phyloP scores from a whole-genome alignment of 2,888 invertebrate species.

The Acanthosepion lycidas region DNA sequence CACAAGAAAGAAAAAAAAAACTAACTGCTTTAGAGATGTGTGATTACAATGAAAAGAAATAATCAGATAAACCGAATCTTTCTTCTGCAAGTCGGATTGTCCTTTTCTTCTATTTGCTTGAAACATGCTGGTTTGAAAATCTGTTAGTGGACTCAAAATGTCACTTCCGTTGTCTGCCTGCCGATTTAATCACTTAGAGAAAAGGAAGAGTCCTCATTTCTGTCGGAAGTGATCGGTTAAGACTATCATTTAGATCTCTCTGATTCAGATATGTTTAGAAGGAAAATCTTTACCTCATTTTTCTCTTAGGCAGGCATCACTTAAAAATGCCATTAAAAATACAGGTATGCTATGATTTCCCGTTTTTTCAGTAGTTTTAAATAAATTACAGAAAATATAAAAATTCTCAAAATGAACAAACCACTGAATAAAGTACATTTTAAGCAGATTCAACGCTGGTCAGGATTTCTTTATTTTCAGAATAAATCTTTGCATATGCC shows the following conservation, averaged over 20 bases:
- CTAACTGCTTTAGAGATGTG: too few relatives aligned
- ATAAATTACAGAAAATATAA: too few relatives aligned
- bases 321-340: background rate
- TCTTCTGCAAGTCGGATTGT: background rate
- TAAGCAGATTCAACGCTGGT: too few relatives aligned
- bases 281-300: background rate
- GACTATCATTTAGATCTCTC: background rate
- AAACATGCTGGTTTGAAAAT: background rate
- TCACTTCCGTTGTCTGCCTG: background rate
- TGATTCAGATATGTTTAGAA: background rate
- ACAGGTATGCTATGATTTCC: too few relatives aligned
- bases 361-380: too few relatives aligned
- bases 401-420: too few relatives aligned
- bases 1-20: background rate
- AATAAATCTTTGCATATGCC: too few relatives aligned
- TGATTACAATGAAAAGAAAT: background rate
- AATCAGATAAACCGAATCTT: background rate
- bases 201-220: background rate
- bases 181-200: background rate
- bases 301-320: background rate
- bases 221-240: background rate
- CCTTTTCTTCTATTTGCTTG: background rate
- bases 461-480: too few relatives aligned
- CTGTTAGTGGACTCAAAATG: background rate
- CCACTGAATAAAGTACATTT: too few relatives aligned